phyloP scores from a whole-genome alignment of 1,140 invertebrate genomes.

The Colletes latitarsis region DNA sequence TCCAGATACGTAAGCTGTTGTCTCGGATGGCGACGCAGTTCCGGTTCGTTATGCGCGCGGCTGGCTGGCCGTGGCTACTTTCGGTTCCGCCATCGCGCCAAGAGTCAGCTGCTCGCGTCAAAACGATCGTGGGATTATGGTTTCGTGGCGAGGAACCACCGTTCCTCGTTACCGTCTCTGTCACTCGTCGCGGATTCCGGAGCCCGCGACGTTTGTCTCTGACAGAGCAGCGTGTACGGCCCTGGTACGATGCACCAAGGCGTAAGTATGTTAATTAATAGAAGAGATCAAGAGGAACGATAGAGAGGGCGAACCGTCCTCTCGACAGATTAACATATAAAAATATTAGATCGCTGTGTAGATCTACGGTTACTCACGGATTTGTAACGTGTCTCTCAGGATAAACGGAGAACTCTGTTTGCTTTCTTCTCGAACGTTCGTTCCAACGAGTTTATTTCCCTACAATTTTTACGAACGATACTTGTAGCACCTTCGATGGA shows the following conservation, averaged over 20 bases:
- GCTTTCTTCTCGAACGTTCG: no score
- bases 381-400: background rate
- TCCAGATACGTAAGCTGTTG: slow-evolving; percentile 42
- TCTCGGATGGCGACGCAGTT: slow-evolving; percentile 18
- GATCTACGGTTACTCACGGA: background rate
- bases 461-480: no score
- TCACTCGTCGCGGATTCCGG: slow-evolving; percentile 40
- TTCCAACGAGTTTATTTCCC: no score
- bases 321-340: slow-evolving; percentile 6
- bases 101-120: slow-evolving; percentile 20
- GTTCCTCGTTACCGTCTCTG: slow-evolving; percentile 47
- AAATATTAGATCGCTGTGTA: background rate
- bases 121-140: slow-evolving; percentile 39
- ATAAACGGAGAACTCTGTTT: no score
- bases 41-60: slow-evolving; percentile 17
- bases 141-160: slow-evolving; percentile 23
- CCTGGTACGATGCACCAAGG: background rate
- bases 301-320: background rate
- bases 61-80: slow-evolving; percentile 12
- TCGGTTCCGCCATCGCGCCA: background rate
- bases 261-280: slow-evolving; percentile 37
- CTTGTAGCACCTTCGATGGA: no score
- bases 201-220: background rate
- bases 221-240: background rate
- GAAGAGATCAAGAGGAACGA: background rate